Evolutionary conservation across 2,113 vertebrate genomes (phyloP).

Genomic region (Rhadina sibilatrix): DNA sequence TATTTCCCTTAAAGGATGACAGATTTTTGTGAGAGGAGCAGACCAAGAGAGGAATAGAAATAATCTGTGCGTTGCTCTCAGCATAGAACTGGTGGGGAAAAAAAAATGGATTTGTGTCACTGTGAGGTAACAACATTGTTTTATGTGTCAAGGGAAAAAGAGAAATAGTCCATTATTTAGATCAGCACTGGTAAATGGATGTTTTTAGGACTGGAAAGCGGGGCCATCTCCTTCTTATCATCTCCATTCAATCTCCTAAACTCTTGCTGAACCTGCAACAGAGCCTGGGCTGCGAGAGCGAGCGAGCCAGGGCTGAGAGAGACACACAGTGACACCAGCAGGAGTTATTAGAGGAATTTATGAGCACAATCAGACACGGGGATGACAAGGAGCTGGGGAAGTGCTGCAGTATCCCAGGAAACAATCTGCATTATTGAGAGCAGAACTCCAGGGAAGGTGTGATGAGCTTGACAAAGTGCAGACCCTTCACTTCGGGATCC

Average conservation of each 20-base stretch:
- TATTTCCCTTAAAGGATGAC: not conserved
- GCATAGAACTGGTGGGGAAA: not conserved
- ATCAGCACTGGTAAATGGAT: not conserved
- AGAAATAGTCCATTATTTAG: not conserved
- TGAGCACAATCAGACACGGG: not conserved
- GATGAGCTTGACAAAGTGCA: constrained; percentile 25
- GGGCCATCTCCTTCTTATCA: not conserved
- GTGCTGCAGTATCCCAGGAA: constrained; percentile 23
- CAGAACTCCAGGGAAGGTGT: not conserved
- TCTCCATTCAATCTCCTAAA: not conserved
- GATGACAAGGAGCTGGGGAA: not conserved
- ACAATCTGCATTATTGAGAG: constrained; percentile 42
- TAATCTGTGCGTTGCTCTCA: not conserved
- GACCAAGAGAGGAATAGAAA: not conserved
- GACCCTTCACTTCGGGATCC: not conserved
- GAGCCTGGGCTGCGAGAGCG: not conserved
- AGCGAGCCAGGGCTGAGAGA: not conserved
- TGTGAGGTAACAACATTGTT: not conserved
- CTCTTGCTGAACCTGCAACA: not conserved
- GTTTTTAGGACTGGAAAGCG: not conserved
- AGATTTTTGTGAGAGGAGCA: not conserved
- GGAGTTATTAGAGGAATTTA: constrained; percentile 11
- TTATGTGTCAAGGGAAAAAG: not conserved
- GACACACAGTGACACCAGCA: not conserved
- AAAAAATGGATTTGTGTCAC: not conserved